phyloP scores from a whole-genome alignment of 2,797 vertebrate species.

The Poecilia picta region DNA sequence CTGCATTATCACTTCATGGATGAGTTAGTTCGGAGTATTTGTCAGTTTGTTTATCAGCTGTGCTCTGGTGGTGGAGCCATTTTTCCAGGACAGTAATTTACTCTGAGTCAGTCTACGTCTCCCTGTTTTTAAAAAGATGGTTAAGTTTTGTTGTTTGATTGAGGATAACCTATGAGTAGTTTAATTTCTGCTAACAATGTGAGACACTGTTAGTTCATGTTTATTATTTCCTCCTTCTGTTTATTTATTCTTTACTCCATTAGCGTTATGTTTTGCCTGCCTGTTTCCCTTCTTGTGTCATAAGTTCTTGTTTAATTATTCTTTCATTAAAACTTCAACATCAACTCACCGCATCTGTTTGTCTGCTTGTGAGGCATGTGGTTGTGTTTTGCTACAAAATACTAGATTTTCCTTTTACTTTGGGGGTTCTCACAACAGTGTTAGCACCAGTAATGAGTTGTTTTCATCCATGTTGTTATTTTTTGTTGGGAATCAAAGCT shows the following conservation, averaged over 20 bases:
- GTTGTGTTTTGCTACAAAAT: background rate
- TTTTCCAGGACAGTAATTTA: background rate
- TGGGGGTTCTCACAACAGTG: background rate
- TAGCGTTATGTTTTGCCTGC: no score
- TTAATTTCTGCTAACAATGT: background rate
- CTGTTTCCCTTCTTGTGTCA: no score
- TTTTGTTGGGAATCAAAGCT: constrained; percentile 7
- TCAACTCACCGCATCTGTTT: no score
- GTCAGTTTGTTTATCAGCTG: constrained; percentile 4
- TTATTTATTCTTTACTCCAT: no score
- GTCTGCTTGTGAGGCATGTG: background rate
- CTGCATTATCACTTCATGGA: constrained; percentile 6
- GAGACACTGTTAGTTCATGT: background rate
- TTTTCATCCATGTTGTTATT: background rate
- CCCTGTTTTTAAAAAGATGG: background rate
- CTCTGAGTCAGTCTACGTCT: background rate
- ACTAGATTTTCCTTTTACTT: background rate
- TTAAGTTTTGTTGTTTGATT: background rate
- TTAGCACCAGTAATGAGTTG: background rate
- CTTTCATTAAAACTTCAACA: no score
- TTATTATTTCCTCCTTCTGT: no score
- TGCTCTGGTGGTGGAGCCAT: background rate
- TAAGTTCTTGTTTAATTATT: no score
- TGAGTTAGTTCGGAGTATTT: background rate
- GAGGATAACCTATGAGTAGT: background rate